These are phyloP conservation scores for Anolis carolinensis DNA, from an alignment of 2,113 vertebrate species.

Conservation along the genomic window DNA sequence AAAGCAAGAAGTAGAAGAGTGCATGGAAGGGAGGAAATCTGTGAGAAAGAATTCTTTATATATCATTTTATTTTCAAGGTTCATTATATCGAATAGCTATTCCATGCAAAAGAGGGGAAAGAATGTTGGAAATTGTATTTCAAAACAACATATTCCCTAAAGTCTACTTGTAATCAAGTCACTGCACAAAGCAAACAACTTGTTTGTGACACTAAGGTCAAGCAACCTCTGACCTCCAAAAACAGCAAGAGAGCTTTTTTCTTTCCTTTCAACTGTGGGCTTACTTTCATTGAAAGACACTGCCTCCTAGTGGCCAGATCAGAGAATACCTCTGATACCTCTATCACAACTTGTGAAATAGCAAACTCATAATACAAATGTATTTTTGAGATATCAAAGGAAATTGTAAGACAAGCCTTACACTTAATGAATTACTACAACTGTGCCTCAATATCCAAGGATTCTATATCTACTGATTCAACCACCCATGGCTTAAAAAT, in stretches of 20 bases:
- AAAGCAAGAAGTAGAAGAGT: too few species aligned
- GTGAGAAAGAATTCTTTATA: too few species aligned
- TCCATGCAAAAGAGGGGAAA: too few species aligned
- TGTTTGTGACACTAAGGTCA: too few species aligned
- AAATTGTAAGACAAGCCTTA: neutral
- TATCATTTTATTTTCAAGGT: too few species aligned
- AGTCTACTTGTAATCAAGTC: neutral
- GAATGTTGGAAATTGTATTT: neutral
- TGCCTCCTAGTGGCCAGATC: slow-evolving; percentile 8
- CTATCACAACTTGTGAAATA: neutral
- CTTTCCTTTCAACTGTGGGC: neutral
- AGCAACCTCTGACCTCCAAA: too few species aligned
- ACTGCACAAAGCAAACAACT: neutral
- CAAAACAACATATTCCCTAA: too few species aligned
- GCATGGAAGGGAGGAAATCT: neutral
- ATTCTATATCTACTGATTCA: too few species aligned
- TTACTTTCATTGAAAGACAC: neutral
- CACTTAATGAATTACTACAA: neutral
- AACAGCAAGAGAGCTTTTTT: neutral
- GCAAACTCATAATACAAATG: neutral
- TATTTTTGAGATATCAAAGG: neutral
- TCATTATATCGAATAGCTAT: too few species aligned
- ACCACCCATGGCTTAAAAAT: too few species aligned
- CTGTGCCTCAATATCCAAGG: too few species aligned
- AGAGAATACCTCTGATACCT: neutral